Base-by-base conservation (phyloP, 2,797 vertebrate genomes). In the Triplophysa yarkandensis region DNA sequence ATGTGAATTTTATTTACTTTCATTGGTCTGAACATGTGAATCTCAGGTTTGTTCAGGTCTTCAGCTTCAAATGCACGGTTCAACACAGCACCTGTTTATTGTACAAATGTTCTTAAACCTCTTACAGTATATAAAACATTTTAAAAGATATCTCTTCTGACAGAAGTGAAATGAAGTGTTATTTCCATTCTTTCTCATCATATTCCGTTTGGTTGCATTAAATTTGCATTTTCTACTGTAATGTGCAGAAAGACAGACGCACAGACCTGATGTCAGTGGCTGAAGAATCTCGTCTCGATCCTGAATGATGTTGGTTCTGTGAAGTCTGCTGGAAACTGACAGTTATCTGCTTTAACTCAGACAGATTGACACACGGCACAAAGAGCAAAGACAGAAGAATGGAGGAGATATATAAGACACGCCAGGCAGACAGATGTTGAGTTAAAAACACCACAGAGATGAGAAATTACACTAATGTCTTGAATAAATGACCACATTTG, bases 381-480 rank as follows among this genome's bases (percentile, higher is more conserved):
- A 55, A 27, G 52, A 27, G 23, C 13, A 27, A 8, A 52, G 23
- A 54, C 10, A 25, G 21, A 19, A 50, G 44, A 46, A 46, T 16
- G 41, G 13, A 9, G 4, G 46, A 77, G 80, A 88, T 87, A 84
- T 86, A 80, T 87, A 87, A 87, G 87, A 89, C 91, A 48, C 21
- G 27, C 1, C 14, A 41, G 34, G 6, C 6, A 1, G 52, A 50
- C 52, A 69, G 36, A 69, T 58, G 67, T 57, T 43, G 43, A 69
- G 67, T 69, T 43, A 28, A 69, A 32, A 2, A 25, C 13, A 58
- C 52, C 48, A 5, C 48, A 23, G 21, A 50, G 17, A 19, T 9
- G 8, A 64, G 28, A 69, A 11, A 41, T 9, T 16, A 11, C 48
- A 68, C 50, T 52, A 17, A 57, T 13, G 13, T 44, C 36, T 57